phyloP scores from a whole-genome alignment of 2,113 vertebrate species.

The Muscicapa adusta region DNA sequence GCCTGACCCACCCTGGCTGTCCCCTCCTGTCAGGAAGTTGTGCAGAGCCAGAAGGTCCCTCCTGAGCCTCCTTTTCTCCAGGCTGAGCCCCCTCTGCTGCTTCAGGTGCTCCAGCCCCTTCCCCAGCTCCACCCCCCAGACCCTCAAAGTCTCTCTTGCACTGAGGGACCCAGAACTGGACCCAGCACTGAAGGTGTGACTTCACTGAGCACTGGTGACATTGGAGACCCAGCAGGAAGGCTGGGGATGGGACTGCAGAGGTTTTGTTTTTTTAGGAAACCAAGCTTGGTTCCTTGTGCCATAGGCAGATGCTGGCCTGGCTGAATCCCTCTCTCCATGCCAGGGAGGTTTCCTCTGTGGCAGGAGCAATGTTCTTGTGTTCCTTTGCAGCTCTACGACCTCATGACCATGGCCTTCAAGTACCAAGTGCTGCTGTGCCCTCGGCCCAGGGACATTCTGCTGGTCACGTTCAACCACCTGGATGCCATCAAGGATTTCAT shows the following conservation, averaged over 20 bases:
- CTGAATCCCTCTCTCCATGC: neutral
- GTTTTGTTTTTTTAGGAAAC: neutral
- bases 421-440: constrained; percentile 95
- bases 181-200: neutral
- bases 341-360: fast-evolving
- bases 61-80: neutral
- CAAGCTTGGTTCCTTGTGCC: neutral
- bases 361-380: fast-evolving
- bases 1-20: fast-evolving
- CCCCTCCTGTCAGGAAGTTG: neutral
- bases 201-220: neutral
- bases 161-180: neutral
- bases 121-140: neutral
- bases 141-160: neutral
- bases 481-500: constrained; percentile 94
- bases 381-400: constrained; percentile 87
- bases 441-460: constrained; percentile 89
- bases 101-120: neutral
- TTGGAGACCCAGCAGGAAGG: neutral
- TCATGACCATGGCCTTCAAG: constrained; percentile 99
- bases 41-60: neutral
- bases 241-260: neutral
- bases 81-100: neutral
- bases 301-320: neutral
- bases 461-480: constrained; percentile 96